Conservation (phyloP, 53 echinoderm and acorn worm species). For the Antedon mediterranea region DNA sequence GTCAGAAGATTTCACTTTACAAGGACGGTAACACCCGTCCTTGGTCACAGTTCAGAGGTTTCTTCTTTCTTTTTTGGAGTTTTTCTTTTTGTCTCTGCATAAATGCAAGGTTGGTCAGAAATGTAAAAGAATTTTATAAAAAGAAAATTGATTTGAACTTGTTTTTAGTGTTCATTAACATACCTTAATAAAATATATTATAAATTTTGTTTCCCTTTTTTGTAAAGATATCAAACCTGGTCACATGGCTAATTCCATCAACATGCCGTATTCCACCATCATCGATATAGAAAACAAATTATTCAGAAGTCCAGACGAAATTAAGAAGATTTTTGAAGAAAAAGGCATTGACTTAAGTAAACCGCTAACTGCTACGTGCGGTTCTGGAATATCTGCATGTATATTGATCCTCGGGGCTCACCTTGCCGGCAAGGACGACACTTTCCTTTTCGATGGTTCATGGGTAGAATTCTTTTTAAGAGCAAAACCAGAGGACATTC, state of each 20-base stretch:
- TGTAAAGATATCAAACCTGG: constrained; percentile 45
- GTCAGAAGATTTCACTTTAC: too few relatives aligned
- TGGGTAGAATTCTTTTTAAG: constrained; percentile 66
- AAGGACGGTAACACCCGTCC: too few relatives aligned
- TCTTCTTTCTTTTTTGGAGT: too few relatives aligned
- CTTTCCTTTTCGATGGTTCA: constrained; percentile 59
- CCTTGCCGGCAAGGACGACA: constrained; percentile 60
- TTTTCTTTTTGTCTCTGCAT: too few relatives aligned
- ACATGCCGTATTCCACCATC: constrained; percentile 43
- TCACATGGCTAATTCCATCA: constrained; percentile 60
- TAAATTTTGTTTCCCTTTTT: constrained; percentile 1
- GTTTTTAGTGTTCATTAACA: background rate
- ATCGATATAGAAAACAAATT: constrained; percentile 20
- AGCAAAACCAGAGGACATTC: background rate
- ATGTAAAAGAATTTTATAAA: too few relatives aligned
- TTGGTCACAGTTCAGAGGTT: too few relatives aligned
- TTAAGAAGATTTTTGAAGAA: constrained; percentile 41
- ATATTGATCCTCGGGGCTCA: constrained; percentile 52
- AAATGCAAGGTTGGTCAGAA: too few relatives aligned
- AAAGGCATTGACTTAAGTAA: constrained; percentile 45
- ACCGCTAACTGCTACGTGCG: constrained; percentile 59
- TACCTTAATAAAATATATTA: background rate
- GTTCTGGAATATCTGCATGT: constrained; percentile 73
- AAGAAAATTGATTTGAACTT: too few relatives aligned
- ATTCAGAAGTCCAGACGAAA: constrained; percentile 43